Percentiles rank a stretch among this genome's conserved stretches.
Conservation (phyloP, 2,797 vertebrate genomes). For the Chloroceryle amazona region DNA sequence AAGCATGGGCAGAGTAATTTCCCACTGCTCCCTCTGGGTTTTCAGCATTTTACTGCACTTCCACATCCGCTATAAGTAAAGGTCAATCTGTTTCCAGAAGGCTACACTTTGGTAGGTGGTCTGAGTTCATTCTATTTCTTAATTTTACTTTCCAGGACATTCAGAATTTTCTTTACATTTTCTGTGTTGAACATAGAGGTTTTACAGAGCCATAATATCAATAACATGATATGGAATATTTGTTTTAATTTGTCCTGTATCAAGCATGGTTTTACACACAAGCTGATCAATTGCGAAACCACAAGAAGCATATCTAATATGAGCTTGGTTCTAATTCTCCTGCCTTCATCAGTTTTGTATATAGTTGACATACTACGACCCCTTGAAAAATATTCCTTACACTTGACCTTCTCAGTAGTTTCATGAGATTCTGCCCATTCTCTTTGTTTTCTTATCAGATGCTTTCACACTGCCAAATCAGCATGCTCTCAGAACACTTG, state of each 20-base stretch:
- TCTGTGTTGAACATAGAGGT: conserved; percentile 15
- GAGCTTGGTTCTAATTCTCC: conserved; percentile 25
- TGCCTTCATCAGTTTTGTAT: conserved; percentile 50
- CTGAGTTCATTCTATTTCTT: conserved; percentile 54
- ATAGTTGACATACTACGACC: conserved; percentile 13
- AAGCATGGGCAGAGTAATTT: background rate
- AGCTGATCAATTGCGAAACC: conserved; percentile 37
- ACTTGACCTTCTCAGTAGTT: conserved; percentile 30
- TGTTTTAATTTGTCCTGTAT: conserved; percentile 53
- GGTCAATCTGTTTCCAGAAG: conserved; percentile 60
- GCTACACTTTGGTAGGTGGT: conserved; percentile 67
- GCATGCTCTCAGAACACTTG: conserved; percentile 30
- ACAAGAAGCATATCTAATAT: background rate
- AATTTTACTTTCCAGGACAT: conserved; percentile 68
- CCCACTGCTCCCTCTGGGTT: background rate
- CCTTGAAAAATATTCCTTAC: conserved; percentile 39
- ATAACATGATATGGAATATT: background rate
- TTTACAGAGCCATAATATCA: conserved; percentile 20
- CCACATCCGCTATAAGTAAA: conserved; percentile 30
- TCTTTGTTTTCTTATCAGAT: conserved; percentile 49
- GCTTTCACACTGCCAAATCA: conserved; percentile 47
- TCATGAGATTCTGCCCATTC: conserved; percentile 31
- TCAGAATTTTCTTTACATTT: conserved; percentile 47
- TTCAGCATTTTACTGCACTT: conserved; percentile 32
- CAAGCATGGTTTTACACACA: conserved; percentile 13